phyloP scores from a whole-genome alignment of 2,113 vertebrate genomes.

The Capra hircus region DNA sequence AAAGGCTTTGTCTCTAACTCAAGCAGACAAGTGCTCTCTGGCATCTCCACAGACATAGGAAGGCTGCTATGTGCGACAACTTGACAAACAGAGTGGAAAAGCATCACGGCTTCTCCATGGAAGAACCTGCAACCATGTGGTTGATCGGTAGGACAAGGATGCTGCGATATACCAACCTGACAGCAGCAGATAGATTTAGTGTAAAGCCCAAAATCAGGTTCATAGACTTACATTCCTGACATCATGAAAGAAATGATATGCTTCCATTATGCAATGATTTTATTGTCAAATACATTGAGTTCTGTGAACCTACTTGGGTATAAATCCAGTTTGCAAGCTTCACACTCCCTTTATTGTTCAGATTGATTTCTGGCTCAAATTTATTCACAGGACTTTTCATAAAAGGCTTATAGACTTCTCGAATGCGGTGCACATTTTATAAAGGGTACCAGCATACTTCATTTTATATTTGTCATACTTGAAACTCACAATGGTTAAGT shows the following conservation, averaged over 20 bases:
- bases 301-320: background rate
- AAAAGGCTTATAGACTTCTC: background rate
- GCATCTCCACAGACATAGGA: background rate
- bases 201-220: background rate
- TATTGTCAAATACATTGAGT: background rate
- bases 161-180: background rate
- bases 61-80: background rate
- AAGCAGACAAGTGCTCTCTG: background rate
- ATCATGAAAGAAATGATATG: background rate
- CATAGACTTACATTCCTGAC: background rate
- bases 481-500: background rate
- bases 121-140: background rate
- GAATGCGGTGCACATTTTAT: background rate
- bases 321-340: background rate
- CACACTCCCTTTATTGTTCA: background rate
- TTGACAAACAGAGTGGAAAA: background rate
- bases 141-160: background rate
- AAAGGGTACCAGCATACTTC: background rate
- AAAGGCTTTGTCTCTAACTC: background rate
- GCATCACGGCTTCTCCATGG: background rate
- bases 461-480: background rate
- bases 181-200: background rate
- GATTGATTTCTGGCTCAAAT: background rate
- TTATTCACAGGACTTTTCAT: background rate
- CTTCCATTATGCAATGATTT: background rate